Conservation (phyloP, 2,797 vertebrate genomes). For the Halcyon chelicuti region DNA sequence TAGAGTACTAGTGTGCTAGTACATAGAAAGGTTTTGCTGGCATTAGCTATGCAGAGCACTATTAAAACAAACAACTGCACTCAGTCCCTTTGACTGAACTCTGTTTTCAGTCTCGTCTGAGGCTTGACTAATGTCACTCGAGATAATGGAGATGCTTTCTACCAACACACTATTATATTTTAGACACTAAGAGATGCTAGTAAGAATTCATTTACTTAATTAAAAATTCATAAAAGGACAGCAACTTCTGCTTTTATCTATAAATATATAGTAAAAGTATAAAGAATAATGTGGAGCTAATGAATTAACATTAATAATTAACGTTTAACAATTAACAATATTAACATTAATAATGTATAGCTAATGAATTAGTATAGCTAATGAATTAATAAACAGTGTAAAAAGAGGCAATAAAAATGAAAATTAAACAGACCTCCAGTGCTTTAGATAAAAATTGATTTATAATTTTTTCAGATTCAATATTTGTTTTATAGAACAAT, state of each 20-base stretch:
- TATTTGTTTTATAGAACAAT: background rate
- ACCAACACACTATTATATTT: background rate
- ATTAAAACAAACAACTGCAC: background rate
- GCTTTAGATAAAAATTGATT: background rate
- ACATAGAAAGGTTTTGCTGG: background rate
- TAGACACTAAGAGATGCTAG: background rate
- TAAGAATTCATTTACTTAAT: background rate
- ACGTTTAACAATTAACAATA: constrained; percentile 19
- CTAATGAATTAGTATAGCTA: background rate
- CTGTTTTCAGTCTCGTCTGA: background rate
- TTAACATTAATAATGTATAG: background rate
- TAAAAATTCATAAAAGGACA: background rate
- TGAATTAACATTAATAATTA: constrained; percentile 10
- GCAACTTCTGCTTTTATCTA: background rate
- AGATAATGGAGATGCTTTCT: background rate
- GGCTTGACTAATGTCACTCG: background rate
- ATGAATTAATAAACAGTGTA: background rate
- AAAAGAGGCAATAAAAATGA: constrained; percentile 14
- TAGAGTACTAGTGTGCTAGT: background rate
- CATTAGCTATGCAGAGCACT: background rate
- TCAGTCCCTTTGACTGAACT: background rate
- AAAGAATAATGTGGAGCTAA: background rate
- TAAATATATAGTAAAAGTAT: background rate
- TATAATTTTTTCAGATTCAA: background rate
- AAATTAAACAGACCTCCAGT: background rate